phyloP scores from a whole-genome alignment of 2,113 vertebrate species.

The Heloderma charlesbogerti region DNA sequence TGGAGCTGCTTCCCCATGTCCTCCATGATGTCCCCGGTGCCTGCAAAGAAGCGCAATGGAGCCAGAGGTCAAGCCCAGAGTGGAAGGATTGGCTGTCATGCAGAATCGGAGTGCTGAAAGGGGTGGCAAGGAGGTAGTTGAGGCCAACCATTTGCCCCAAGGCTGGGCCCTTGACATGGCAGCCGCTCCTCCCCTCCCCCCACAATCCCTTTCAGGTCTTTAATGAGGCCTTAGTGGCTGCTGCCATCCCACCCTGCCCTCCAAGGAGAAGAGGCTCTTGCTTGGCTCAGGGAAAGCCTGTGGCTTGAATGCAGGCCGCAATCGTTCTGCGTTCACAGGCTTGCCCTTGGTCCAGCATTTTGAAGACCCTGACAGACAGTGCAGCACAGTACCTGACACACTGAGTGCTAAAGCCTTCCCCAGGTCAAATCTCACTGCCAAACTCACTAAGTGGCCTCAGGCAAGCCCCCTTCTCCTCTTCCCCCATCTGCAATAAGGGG shows the following conservation, averaged over 20 bases:
- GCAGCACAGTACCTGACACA: background rate
- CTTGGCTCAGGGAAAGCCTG: background rate
- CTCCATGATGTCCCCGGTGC: constrained; percentile 79
- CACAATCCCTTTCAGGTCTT: background rate
- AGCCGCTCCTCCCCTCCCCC: background rate
- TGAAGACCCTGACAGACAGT: background rate
- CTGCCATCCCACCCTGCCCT: too few species aligned
- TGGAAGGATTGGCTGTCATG: background rate
- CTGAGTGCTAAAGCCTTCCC: background rate
- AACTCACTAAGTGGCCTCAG: background rate
- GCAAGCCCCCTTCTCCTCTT: background rate
- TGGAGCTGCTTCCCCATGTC: constrained; percentile 93
- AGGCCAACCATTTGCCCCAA: background rate
- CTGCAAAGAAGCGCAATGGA: constrained; percentile 64
- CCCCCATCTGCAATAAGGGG: background rate
- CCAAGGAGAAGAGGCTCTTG: background rate
- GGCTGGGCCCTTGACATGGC: too few species aligned
- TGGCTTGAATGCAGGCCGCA: background rate
- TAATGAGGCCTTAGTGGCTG: background rate
- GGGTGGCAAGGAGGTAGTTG: accelerated
- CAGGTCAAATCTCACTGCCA: background rate
- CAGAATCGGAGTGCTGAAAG: background rate
- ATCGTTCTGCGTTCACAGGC: background rate
- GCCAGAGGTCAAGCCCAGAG: background rate
- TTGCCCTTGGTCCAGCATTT: background rate